phyloP scores from a whole-genome alignment of 2,888 invertebrate species.

The Nematopogon swammerdamellus region DNA sequence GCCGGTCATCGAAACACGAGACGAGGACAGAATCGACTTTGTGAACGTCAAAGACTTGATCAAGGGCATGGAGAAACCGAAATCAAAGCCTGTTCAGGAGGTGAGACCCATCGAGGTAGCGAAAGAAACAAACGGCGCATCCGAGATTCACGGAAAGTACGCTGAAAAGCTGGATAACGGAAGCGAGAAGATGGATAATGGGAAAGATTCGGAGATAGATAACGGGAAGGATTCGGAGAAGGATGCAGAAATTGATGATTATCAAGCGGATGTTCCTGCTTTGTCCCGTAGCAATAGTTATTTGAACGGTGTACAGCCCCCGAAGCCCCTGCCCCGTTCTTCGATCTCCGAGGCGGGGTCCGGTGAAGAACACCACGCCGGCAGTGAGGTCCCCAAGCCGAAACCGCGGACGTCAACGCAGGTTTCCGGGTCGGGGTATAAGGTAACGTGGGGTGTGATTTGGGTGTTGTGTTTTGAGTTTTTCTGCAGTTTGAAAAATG shows the following conservation, averaged over 20 bases:
- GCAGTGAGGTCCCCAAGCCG: conserved; percentile 59
- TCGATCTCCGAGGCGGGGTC: conserved; percentile 68
- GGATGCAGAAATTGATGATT: conserved; percentile 12
- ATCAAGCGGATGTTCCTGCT: conserved; percentile 18
- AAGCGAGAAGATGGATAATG: conserved; percentile 18
- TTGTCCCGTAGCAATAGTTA: conserved; percentile 39
- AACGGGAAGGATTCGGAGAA: conserved; percentile 18
- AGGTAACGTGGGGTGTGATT: conserved; percentile 57
- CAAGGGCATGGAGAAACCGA: conserved; percentile 60
- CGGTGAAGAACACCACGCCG: conserved; percentile 38
- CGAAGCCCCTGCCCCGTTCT: conserved; percentile 78
- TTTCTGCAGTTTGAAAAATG: conserved; percentile 6
- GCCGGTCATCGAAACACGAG: conserved; percentile 26
- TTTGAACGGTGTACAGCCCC: conserved; percentile 56
- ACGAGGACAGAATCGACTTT: conserved; percentile 50
- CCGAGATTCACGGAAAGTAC: conserved; percentile 26
- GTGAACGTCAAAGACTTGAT: conserved; percentile 60
- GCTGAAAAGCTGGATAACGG: conserved; percentile 28
- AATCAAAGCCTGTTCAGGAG: conserved; percentile 16
- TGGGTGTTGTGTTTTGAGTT: conserved; percentile 6
- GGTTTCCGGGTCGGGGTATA: conserved; percentile 67
- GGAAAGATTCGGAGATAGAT: conserved; percentile 15
- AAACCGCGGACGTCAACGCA: conserved; percentile 65
- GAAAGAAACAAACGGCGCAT: conserved; percentile 39
- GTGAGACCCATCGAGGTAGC: conserved; percentile 19